Percentiles rank a stretch among this genome's conserved stretches.
Evolutionary conservation across 1,140 invertebrate species (phyloP).

Genomic region (Orussus abietinus): DNA sequence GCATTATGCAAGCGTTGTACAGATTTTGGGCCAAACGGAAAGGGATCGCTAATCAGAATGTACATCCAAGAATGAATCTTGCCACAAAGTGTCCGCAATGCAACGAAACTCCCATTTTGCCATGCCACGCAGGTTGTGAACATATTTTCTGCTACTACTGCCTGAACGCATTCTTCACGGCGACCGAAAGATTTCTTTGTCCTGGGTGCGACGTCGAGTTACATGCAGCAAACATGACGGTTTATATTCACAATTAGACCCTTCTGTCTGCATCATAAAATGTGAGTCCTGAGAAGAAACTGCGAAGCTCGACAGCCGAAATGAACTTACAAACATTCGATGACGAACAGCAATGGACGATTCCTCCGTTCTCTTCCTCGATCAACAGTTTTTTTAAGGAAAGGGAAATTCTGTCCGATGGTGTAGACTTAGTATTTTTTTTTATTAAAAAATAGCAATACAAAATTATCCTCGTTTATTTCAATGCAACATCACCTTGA

Average conservation of each 20-base stretch:
- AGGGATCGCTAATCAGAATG: background rate
- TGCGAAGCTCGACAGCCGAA: too few relatives aligned
- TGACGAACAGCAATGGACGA: too few relatives aligned
- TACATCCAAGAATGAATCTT: conserved; percentile 25
- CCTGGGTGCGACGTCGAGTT: conserved; percentile 30
- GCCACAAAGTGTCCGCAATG: conserved; percentile 41
- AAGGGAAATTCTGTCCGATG: background rate
- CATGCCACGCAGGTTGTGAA: conserved; percentile 42
- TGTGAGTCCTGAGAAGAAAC: too few relatives aligned
- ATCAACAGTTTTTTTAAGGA: too few relatives aligned
- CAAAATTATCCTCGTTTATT: conserved; percentile 40
- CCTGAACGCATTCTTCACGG: conserved; percentile 41
- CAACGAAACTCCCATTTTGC: conserved; percentile 38
- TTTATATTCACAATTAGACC: too few relatives aligned
- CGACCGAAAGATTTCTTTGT: conserved; percentile 35
- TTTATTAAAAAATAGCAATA: conserved; percentile 46
- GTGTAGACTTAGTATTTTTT: conserved; percentile 15
- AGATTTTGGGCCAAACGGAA: conserved; percentile 21
- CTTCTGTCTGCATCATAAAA: too few relatives aligned
- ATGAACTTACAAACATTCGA: too few relatives aligned
- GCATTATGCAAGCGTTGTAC: conserved; percentile 30
- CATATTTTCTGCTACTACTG: conserved; percentile 52
- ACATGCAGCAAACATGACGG: conserved; percentile 24
- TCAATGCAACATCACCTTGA: conserved; percentile 32
- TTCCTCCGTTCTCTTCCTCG: too few relatives aligned